phyloP scores from a whole-genome alignment of 2,888 invertebrate species.

The Tromatobia lineatoria region DNA sequence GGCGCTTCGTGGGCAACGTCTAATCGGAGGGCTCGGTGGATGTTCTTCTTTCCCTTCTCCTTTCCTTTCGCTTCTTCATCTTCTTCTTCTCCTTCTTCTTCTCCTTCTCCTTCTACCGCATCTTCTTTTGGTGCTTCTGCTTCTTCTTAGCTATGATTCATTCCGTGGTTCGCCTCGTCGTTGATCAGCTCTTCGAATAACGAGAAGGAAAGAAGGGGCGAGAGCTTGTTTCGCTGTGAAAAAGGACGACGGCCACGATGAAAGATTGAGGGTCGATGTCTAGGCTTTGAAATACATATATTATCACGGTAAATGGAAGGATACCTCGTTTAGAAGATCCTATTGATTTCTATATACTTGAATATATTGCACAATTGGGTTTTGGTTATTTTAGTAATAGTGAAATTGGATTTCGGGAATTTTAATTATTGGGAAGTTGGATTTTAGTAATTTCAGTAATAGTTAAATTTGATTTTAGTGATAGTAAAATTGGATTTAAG shows the following conservation, averaged over 20 bases:
- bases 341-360: conserved; percentile 1
- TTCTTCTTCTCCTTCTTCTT: neutral
- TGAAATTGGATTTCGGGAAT: neutral
- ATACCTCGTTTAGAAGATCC: conserved; percentile 5
- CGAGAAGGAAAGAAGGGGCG: conserved; percentile 4
- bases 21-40: conserved; percentile 23
- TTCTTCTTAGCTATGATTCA: conserved; percentile 31
- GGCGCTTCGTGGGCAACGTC: conserved; percentile 29
- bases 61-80: conserved; percentile 35
- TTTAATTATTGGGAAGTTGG: no score
- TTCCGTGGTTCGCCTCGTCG: conserved; percentile 22
- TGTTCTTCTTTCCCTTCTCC: conserved; percentile 31
- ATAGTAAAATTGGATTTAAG: no score
- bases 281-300: conserved; percentile 19
- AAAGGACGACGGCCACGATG: conserved; percentile 15
- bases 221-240: conserved; percentile 10
- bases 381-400: neutral
- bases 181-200: conserved; percentile 37
- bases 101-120: neutral
- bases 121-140: conserved; percentile 8
- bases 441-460: no score
- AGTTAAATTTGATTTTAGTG: no score
- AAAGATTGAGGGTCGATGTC: conserved; percentile 36
- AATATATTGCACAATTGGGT: neutral
- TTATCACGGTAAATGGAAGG: conserved; percentile 26